These are phyloP conservation scores for Synanthedon vespiformis DNA, from an alignment of 2,888 invertebrate species.

Conservation along the genomic window DNA sequence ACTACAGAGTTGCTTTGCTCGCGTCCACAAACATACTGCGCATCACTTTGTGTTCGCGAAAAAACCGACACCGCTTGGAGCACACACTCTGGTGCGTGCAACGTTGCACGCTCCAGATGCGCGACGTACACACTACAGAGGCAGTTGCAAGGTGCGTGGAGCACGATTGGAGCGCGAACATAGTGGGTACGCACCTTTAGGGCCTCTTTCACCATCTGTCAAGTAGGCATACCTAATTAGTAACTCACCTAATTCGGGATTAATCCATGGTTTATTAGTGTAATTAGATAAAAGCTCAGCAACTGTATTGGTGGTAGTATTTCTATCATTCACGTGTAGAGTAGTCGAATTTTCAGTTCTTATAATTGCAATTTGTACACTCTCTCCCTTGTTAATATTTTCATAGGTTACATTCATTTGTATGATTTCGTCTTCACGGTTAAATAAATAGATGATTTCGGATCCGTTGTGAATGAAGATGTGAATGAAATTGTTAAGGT, in stretches of 20 bases:
- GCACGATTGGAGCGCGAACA: too few relatives aligned
- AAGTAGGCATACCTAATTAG: too few relatives aligned
- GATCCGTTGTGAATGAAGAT: slow-evolving; percentile 84
- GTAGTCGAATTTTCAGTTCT: slow-evolving; percentile 79
- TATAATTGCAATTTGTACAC: slow-evolving; percentile 89
- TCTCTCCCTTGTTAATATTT: slow-evolving; percentile 82
- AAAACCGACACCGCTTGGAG: too few relatives aligned
- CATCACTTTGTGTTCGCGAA: too few relatives aligned
- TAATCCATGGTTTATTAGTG: slow-evolving; percentile 88
- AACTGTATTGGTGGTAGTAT: slow-evolving; percentile 76
- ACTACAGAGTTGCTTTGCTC: too few relatives aligned
- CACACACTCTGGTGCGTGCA: too few relatives aligned
- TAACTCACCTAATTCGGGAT: slow-evolving; percentile 79
- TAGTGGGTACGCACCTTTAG: too few relatives aligned
- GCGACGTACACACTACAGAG: too few relatives aligned
- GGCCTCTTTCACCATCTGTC: too few relatives aligned
- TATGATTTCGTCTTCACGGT: slow-evolving; percentile 82
- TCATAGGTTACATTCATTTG: slow-evolving; percentile 82
- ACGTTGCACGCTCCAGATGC: too few relatives aligned
- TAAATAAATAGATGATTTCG: slow-evolving; percentile 86
- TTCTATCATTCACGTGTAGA: slow-evolving; percentile 84
- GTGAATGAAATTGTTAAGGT: slow-evolving; percentile 93
- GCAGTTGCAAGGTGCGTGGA: too few relatives aligned
- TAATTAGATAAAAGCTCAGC: slow-evolving; percentile 80
- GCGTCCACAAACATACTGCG: too few relatives aligned